Percentiles rank a stretch among this genome's conserved stretches.
Evolutionary conservation across 2,797 vertebrate species (phyloP).

Genomic region (Toxotes lorentzi): DNA sequence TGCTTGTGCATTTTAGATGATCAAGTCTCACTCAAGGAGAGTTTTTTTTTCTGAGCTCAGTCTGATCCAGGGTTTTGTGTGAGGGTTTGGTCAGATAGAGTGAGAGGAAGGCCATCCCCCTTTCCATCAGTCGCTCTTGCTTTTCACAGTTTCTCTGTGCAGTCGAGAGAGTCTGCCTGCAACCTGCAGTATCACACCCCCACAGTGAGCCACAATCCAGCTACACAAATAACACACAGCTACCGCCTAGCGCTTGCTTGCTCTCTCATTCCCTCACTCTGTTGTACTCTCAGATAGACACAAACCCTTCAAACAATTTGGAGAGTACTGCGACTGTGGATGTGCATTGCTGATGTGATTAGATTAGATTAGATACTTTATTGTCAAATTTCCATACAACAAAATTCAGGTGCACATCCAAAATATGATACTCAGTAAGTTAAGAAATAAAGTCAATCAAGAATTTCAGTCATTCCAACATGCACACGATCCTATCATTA

Average conservation of each 20-base stretch:
- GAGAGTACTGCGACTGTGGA: constrained; percentile 60
- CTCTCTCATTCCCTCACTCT: constrained; percentile 23
- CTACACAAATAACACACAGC: constrained; percentile 66
- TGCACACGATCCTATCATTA: too few relatives aligned
- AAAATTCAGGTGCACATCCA: too few relatives aligned
- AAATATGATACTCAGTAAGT: too few relatives aligned
- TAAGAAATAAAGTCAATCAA: too few relatives aligned
- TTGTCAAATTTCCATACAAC: too few relatives aligned
- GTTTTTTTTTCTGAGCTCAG: constrained; percentile 6
- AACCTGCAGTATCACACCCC: constrained; percentile 79
- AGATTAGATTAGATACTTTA: too few relatives aligned
- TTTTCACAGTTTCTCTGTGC: constrained; percentile 50
- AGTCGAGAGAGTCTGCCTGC: constrained; percentile 62
- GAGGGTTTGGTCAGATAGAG: constrained; percentile 19
- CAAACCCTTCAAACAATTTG: constrained; percentile 69
- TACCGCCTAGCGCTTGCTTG: constrained; percentile 29
- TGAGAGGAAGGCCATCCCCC: constrained; percentile 35
- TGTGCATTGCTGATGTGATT: constrained; percentile 31
- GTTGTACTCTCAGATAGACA: constrained; percentile 58
- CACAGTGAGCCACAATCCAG: constrained; percentile 69
- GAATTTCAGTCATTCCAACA: too few relatives aligned
- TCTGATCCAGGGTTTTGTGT: background rate
- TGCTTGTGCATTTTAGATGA: constrained; percentile 11
- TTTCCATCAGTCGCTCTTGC: constrained; percentile 39
- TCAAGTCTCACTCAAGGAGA: constrained; percentile 2